phyloP scores from a whole-genome alignment of 2,888 invertebrate genomes.

The Plebejus anna region DNA sequence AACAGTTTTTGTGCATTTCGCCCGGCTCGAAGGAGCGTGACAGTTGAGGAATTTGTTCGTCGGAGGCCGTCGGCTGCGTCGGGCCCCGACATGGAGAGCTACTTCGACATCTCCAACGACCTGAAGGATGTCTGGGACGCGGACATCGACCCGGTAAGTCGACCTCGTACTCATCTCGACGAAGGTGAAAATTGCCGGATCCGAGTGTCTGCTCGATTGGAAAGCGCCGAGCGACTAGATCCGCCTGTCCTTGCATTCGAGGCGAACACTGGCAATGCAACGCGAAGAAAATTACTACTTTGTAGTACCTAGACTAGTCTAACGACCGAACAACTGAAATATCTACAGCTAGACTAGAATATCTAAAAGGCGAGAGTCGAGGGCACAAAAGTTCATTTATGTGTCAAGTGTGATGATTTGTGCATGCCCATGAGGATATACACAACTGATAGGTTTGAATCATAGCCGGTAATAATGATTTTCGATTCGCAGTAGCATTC shows the following conservation, averaged over 20 bases:
- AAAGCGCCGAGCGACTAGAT: background rate
- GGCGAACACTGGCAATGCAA: background rate
- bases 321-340: background rate
- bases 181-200: slow-evolving; percentile 40
- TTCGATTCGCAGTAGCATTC: background rate
- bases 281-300: background rate
- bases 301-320: background rate
- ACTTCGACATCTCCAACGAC: slow-evolving; percentile 87
- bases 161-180: slow-evolving; percentile 59
- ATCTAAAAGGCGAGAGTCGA: background rate
- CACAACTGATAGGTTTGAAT: background rate
- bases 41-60: slow-evolving; percentile 60
- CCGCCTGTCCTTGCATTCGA: slow-evolving; percentile 18
- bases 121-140: slow-evolving; percentile 91
- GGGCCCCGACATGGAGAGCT: slow-evolving; percentile 83
- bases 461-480: background rate
- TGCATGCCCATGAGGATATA: background rate
- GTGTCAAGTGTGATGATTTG: background rate
- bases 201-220: background rate
- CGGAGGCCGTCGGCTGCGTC: slow-evolving; percentile 60
- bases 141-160: slow-evolving; percentile 90
- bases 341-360: background rate
- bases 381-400: background rate
- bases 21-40: slow-evolving; percentile 57
- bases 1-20: slow-evolving; percentile 52